phyloP scores from a whole-genome alignment of 1,140 invertebrate genomes.

The Drosophila sucinea region DNA sequence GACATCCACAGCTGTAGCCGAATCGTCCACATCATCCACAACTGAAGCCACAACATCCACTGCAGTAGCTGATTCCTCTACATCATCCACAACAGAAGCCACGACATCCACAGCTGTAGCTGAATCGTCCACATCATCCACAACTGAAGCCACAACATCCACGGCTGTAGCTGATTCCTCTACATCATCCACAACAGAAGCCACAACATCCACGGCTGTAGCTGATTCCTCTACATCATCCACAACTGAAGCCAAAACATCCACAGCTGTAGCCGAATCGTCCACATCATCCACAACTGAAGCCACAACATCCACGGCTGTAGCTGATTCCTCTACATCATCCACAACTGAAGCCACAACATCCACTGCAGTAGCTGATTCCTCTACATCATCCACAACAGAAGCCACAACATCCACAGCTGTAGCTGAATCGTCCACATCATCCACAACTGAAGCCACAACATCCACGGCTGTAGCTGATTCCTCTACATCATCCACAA shows the following conservation, averaged over 20 bases:
- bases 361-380: background rate
- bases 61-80: background rate
- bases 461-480: background rate
- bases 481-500: background rate
- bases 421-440: background rate
- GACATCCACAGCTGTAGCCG: background rate
- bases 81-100: background rate
- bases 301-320: background rate
- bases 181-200: background rate
- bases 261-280: background rate
- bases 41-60: background rate
- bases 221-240: background rate
- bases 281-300: conserved; percentile 6
- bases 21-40: background rate
- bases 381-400: background rate
- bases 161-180: background rate
- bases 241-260: too few species aligned
- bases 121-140: background rate
- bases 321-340: background rate
- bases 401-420: conserved; percentile 7
- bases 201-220: background rate
- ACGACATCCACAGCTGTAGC: background rate
- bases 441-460: background rate
- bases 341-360: background rate
- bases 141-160: background rate